Conservation (phyloP, 1,140 invertebrate genomes). For the Formica selysi region DNA sequence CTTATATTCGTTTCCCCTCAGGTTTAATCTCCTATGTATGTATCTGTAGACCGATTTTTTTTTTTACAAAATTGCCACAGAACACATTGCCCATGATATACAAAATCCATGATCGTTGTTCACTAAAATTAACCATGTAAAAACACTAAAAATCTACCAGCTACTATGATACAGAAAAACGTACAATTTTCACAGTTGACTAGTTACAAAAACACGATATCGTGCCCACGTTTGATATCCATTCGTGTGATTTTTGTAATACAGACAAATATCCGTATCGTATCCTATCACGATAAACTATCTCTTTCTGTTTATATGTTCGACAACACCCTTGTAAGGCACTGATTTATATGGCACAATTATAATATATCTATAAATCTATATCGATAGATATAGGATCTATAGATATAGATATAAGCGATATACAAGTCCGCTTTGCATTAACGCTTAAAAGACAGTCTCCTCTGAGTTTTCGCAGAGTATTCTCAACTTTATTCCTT, state of each 20-base stretch:
- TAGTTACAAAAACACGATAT: constrained; percentile 82
- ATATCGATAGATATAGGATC: constrained; percentile 9
- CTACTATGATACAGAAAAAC: constrained; percentile 73
- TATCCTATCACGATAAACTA: background rate
- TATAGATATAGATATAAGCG: constrained; percentile 17
- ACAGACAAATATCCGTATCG: background rate
- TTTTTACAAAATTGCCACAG: constrained; percentile 39
- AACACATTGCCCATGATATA: constrained; percentile 9
- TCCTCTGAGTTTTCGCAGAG: background rate
- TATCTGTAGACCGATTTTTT: background rate
- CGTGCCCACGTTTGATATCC: constrained; percentile 48
- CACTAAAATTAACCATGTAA: constrained; percentile 15
- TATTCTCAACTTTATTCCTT: background rate
- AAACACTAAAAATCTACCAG: constrained; percentile 52
- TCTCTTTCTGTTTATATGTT: background rate
- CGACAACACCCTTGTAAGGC: constrained; percentile 63
- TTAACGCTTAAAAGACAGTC: background rate
- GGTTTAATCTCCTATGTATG: background rate
- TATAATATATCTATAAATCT: constrained; percentile 58
- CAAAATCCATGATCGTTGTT: constrained; percentile 32
- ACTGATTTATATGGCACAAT: constrained; percentile 76
- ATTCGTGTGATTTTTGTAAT: background rate
- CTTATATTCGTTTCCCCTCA: background rate
- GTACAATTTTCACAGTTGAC: constrained; percentile 78
- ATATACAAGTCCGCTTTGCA: constrained; percentile 22